Conservation (phyloP, 2,113 vertebrate species). For the Gymnogyps californianus region DNA sequence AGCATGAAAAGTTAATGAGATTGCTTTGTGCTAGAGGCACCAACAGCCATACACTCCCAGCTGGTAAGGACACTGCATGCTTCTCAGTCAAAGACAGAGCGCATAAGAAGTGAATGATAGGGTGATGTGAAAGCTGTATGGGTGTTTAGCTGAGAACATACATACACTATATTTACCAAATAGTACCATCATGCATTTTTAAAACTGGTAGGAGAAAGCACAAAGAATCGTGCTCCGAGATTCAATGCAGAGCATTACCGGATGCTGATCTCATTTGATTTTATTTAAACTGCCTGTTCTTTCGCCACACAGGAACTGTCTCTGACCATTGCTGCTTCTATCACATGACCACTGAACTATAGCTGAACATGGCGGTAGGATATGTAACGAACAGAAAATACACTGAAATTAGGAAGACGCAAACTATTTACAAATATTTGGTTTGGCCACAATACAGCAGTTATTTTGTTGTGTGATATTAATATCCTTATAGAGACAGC, state of each 20-base stretch:
- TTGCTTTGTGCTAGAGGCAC: background rate
- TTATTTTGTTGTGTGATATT: background rate
- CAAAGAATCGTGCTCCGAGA: background rate
- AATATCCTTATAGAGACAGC: background rate
- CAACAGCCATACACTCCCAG: background rate
- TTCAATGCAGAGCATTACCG: background rate
- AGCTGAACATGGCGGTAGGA: background rate
- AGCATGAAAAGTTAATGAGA: background rate
- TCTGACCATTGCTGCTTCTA: background rate
- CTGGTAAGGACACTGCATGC: fast-evolving
- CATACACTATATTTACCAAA: background rate
- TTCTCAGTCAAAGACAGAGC: background rate
- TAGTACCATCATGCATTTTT: background rate
- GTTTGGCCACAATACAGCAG: background rate
- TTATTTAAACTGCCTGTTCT: background rate
- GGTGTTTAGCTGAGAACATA: background rate
- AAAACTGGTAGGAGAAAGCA: background rate
- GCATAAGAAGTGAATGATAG: background rate
- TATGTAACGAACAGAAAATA: background rate
- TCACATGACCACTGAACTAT: background rate
- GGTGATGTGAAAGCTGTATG: background rate
- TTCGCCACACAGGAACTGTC: background rate
- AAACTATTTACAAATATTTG: background rate
- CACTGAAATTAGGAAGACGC: background rate
- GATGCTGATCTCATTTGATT: background rate